Base-by-base conservation (phyloP, 2,113 vertebrate species). In the Narcine bancroftii region DNA sequence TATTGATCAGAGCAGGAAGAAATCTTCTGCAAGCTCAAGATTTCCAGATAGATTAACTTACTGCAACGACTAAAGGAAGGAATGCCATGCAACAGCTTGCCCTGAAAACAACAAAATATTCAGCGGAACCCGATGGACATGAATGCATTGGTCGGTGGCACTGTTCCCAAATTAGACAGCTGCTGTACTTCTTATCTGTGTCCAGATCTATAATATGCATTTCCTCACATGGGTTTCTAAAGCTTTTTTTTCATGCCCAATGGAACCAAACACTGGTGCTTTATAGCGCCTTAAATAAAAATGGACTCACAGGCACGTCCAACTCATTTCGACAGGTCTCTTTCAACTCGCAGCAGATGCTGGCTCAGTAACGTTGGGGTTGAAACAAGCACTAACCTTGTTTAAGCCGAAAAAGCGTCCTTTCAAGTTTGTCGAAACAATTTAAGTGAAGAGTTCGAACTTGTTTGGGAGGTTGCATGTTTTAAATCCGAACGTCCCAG, bases 391-490 rank as follows among this genome's bases (percentile, higher is more conserved):
- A 94, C 95, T 92, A 73, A 98, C 98, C 98, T 96, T 98, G 97
- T 89, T 98, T 96, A 21, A 98, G 95, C 93, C 97, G 95, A 95
- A 97, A 98, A 73, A 98, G 96, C 45, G 96, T 97, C 93, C 95
- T 96, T 91, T 98, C 97, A 93, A 96, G 94, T 92, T 95, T 97
- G 94, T 98, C 98, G 97, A 97, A 98, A 94, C 97, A 96, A 94
- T 94, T 94, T 92, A 98, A 96, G 91, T 96, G 93, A 94, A 97
- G 94, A 87, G 97, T 94, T 92, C 97, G 93, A 92, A 95, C 96
- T 94, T 97, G 96, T 94, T 95, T 96, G 96, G 89, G 92, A 94
- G 92, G 92, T 73, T 94, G 94, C 96, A 97, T 97, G 89, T 10
- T 91, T 63, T 21, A n/a, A 56, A 42, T 63, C 66, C 66, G 3